Evolutionary conservation across 2,888 invertebrate genomes (phyloP).

Genomic region (Notodonta ziczac): DNA sequence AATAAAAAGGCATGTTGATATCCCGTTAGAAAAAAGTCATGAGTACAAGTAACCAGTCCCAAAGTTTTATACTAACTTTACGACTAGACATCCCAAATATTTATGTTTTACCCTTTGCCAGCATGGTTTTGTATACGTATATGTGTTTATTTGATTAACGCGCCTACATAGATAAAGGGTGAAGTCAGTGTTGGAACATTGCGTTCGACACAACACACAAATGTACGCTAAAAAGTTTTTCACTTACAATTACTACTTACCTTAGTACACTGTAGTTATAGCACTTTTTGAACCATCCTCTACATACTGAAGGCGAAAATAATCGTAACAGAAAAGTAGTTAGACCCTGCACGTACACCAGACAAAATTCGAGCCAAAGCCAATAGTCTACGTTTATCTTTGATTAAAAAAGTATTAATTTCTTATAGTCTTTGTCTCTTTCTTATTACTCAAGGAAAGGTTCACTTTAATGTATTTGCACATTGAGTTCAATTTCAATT

Average conservation of each 20-base stretch:
- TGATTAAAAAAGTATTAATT: no score
- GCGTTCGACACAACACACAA: slow-evolving; percentile 85
- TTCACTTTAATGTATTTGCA: no score
- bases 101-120: slow-evolving; percentile 79
- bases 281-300: slow-evolving; percentile 73
- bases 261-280: slow-evolving; percentile 57
- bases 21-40: slow-evolving; percentile 67
- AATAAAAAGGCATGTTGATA: slow-evolving; percentile 72
- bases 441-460: no score
- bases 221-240: slow-evolving; percentile 84
- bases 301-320: slow-evolving; percentile 58
- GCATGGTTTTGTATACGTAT: slow-evolving; percentile 83
- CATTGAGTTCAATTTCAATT: no score
- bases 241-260: slow-evolving; percentile 59
- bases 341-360: background rate
- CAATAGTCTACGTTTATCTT: background rate
- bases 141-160: slow-evolving; percentile 83
- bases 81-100: slow-evolving; percentile 76
- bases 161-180: slow-evolving; percentile 76
- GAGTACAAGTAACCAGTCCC: slow-evolving; percentile 73
- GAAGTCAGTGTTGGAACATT: slow-evolving; percentile 84
- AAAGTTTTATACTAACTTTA: slow-evolving; percentile 80
- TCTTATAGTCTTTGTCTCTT: no score
- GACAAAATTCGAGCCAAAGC: background rate
- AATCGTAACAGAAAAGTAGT: background rate